Evolutionary conservation across 2,888 invertebrate species (phyloP).

Genomic region (Mythimna albipuncta): DNA sequence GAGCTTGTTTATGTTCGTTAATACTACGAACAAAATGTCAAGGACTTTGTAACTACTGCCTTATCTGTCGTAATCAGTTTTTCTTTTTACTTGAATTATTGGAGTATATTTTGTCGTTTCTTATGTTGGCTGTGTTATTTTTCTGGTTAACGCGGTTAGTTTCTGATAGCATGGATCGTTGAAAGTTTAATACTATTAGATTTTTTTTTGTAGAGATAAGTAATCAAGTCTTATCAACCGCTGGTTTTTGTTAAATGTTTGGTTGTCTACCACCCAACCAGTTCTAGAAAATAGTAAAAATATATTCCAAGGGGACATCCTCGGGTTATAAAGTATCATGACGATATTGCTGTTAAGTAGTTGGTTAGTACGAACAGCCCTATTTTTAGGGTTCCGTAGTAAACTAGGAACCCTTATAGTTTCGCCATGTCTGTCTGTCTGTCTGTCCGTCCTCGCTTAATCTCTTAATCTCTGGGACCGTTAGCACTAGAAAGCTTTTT

Average conservation of each 20-base stretch:
- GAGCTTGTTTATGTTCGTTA: constrained; percentile 47
- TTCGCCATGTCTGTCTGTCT: no score
- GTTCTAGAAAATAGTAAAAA: no score
- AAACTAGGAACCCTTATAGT: no score
- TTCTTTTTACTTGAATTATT: constrained; percentile 38
- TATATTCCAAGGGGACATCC: no score
- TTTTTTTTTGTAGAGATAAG: not conserved
- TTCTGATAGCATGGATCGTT: not conserved
- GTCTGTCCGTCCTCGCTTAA: no score
- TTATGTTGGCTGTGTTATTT: constrained; percentile 11
- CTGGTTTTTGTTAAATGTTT: not conserved
- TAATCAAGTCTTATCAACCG: not conserved
- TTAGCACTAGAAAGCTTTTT: no score
- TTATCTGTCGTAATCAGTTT: constrained; percentile 52
- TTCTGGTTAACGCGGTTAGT: not conserved
- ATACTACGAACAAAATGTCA: constrained; percentile 45
- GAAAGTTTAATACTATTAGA: not conserved
- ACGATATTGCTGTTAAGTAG: no score
- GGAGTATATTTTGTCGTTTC: constrained; percentile 16
- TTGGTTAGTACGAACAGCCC: no score
- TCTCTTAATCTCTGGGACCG: no score
- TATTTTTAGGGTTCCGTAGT: no score
- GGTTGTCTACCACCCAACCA: no score
- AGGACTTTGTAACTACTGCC: constrained; percentile 45
- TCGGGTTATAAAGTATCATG: no score